phyloP scores from a whole-genome alignment of 2,888 invertebrate genomes.

The Leucophora obtusa region DNA sequence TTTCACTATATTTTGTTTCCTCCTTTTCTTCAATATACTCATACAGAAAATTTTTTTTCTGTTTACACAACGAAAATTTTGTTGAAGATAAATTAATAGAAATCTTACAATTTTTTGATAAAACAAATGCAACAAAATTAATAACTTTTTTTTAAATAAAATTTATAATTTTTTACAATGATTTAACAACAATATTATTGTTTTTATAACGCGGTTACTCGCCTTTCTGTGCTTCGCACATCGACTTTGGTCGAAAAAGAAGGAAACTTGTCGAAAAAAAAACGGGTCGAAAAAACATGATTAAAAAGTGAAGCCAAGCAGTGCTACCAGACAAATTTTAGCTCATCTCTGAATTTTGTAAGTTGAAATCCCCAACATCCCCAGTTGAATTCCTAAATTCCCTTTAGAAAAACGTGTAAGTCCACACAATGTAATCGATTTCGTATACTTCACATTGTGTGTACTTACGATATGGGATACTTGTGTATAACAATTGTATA shows the following conservation, averaged over 20 bases:
- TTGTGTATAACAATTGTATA: too few species aligned
- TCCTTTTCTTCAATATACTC: slow-evolving; percentile 33
- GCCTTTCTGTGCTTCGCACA: slow-evolving; percentile 57
- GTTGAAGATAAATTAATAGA: not conserved
- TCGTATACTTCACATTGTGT: too few species aligned
- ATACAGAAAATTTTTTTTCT: slow-evolving; percentile 34
- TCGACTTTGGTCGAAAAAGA: slow-evolving; percentile 57
- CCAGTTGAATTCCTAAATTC: too few species aligned
- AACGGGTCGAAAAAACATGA: too few species aligned
- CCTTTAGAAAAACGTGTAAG: too few species aligned
- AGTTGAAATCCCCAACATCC: too few species aligned
- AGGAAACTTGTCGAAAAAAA: slow-evolving; percentile 43
- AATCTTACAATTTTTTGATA: not conserved
- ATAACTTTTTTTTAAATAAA: slow-evolving; percentile 25
- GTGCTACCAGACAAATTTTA: too few species aligned
- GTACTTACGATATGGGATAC: too few species aligned
- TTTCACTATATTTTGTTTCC: slow-evolving; percentile 46
- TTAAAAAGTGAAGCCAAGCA: too few species aligned
- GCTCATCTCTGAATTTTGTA: too few species aligned
- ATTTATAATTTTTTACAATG: slow-evolving; percentile 43
- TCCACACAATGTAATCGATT: too few species aligned
- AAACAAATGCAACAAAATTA: slow-evolving; percentile 7
- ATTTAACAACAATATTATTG: slow-evolving; percentile 61
- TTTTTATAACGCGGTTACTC: slow-evolving; percentile 63
- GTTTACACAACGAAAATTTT: slow-evolving; percentile 42